Percentiles rank a stretch among this genome's conserved stretches.
Evolutionary conservation across 2,797 vertebrate species (phyloP).

Genomic region (Liparis tanakae): DNA sequence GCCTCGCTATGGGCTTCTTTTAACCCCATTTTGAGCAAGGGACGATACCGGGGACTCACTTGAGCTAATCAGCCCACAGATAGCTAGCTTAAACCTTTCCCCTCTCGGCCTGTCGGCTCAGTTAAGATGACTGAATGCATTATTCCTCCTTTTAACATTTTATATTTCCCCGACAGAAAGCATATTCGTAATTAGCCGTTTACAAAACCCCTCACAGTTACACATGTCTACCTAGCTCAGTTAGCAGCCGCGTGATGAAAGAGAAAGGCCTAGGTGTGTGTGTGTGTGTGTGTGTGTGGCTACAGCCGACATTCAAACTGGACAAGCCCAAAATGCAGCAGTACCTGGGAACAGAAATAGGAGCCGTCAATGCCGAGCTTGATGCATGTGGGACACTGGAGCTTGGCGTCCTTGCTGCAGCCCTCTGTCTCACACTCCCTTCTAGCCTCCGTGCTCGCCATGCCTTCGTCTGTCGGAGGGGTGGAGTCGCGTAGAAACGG

Average conservation of each 20-base stretch:
- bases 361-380: conserved; percentile 97
- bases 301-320: neutral
- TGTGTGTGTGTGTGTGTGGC: neutral
- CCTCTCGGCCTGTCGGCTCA: neutral
- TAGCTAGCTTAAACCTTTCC: conserved; percentile 46
- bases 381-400: conserved; percentile 98
- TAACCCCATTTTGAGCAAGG: neutral
- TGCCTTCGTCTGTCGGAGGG: conserved; percentile 74
- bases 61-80: conserved; percentile 31
- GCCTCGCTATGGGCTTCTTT: fast-evolving
- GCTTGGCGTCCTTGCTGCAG: conserved; percentile 94
- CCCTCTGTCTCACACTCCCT: conserved; percentile 94
- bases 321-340: neutral
- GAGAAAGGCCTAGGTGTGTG: conserved; percentile 51
- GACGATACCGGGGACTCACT: conserved; percentile 8
- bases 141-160: neutral
- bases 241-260: conserved; percentile 72
- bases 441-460: conserved; percentile 89
- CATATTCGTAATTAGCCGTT: neutral
- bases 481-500: conserved; percentile 52
- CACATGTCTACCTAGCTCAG: conserved; percentile 64
- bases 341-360: conserved; percentile 98
- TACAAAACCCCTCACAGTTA: conserved; percentile 11
- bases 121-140: neutral
- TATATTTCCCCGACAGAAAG: neutral